phyloP scores from a whole-genome alignment of 2,113 vertebrate genomes.

The Platysternon megacephalum region DNA sequence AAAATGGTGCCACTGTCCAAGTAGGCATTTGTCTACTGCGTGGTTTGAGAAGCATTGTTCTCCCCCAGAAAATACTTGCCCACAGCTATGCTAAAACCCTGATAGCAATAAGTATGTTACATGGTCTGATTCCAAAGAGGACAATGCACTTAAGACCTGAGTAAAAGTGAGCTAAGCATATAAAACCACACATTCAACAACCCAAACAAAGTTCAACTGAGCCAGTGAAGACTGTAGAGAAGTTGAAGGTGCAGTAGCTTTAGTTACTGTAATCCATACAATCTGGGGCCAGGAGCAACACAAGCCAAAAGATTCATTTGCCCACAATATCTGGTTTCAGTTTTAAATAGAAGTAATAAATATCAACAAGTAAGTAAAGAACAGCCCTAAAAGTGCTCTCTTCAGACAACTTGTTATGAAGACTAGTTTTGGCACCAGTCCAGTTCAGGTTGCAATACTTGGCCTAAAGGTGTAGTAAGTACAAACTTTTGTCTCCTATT shows the following conservation, averaged over 20 bases:
- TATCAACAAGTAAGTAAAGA: not conserved
- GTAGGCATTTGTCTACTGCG: not conserved
- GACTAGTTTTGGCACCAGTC: conserved; percentile 5
- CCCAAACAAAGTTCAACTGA: not conserved
- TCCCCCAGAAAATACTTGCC: not conserved
- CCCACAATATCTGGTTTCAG: not conserved
- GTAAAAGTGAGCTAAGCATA: not conserved
- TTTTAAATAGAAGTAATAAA: not conserved
- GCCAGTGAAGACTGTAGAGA: not conserved
- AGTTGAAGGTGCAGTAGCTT: not conserved
- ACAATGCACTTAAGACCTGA: fast-evolving
- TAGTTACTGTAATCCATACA: not conserved
- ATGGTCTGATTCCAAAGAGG: not conserved
- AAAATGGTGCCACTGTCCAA: not conserved
- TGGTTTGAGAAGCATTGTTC: not conserved
- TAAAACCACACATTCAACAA: not conserved
- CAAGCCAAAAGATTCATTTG: conserved; percentile 49
- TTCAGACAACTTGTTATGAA: not conserved
- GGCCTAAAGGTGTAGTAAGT: conserved; percentile 47
- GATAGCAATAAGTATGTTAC: not conserved
- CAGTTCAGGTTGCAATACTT: conserved; percentile 9
- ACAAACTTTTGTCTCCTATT: conserved; percentile 1
- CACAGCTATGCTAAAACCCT: not conserved
- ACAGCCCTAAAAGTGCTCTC: conserved; percentile 5
- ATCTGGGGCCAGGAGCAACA: not conserved